Evolutionary conservation across 1,140 invertebrate genomes (phyloP).

Genomic region (Hylyphantes graminicola): DNA sequence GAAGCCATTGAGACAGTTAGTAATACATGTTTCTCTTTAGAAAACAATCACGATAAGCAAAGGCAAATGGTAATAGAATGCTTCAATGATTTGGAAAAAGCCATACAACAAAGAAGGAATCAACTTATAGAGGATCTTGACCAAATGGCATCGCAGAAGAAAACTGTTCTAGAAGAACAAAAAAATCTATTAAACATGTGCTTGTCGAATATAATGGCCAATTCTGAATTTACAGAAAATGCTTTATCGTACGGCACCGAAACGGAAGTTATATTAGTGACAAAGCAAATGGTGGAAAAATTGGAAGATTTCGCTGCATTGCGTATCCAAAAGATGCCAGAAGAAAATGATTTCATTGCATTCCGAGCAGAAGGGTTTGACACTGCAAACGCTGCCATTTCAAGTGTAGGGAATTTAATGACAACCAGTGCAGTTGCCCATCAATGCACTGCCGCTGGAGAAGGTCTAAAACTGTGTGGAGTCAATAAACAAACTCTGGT

Average conservation of each 20-base stretch:
- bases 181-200: slow-evolving; percentile 68
- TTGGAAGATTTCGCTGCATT: slow-evolving; percentile 69
- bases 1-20: slow-evolving; percentile 68
- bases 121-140: slow-evolving; percentile 69
- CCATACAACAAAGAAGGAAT: slow-evolving; percentile 67
- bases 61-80: slow-evolving; percentile 21
- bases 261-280: slow-evolving; percentile 71
- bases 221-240: slow-evolving; percentile 70
- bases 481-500: slow-evolving; percentile 66
- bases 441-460: slow-evolving; percentile 69
- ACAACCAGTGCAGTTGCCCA: slow-evolving; percentile 69
- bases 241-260: slow-evolving; percentile 70
- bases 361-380: slow-evolving; percentile 67
- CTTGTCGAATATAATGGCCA: slow-evolving; percentile 69
- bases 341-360: slow-evolving; percentile 69
- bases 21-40: slow-evolving; percentile 63
- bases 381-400: slow-evolving; percentile 65
- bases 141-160: slow-evolving; percentile 68
- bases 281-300: slow-evolving; percentile 72
- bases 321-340: slow-evolving; percentile 67
- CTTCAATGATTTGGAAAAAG: slow-evolving; percentile 65
- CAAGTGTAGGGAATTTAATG: slow-evolving; percentile 67
- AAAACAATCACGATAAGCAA: slow-evolving; percentile 30
- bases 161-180: slow-evolving; percentile 68
- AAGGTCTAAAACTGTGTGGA: slow-evolving; percentile 68